Base-by-base conservation (phyloP, 1,140 invertebrate species). In the Geopemphigus sp. region DNA sequence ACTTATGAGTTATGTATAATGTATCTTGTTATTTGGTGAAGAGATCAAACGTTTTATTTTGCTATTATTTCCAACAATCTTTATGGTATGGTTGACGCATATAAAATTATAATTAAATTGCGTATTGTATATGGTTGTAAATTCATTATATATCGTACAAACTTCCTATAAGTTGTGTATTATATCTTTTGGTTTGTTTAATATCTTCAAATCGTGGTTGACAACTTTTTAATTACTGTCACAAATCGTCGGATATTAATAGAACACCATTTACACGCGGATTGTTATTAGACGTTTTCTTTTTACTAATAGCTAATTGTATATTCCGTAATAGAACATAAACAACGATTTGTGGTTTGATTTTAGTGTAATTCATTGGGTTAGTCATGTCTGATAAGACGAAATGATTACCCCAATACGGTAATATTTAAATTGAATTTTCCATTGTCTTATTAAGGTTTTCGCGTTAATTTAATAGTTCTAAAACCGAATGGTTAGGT, bases 391-490 rank as follows among this genome's bases (percentile, higher is more conserved):
- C 50, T 22, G 66, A 68, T 68, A 26, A 47, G 39, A 50, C 5
- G 6, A 8, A 50, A 68, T 11, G 12, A 68, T 50, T 68, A 22
- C 12, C 22, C 26, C 15, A 17, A 19, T 68, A 50, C 50, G 45
- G 17, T 47, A 68, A 68, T 68, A 50, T 68, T 68, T 22, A 50
- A 68, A 68, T 68, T 68, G 39, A 68, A 68, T 47, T 47, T 24
- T 26, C 22, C 5, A 68, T 68, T 68, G 39, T 68, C 47, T 68
- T 15, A 5, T 11, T 50, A 14, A 50, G 6, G 39, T 68, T 68
- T 50, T 15, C 26, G 45, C 11, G 19, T 6, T 14, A 14, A 50
- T 68, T 68, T 22, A 68, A 68, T 68, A 50, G 45, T 50, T 22
- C 15, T 68, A n/a, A 24, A 26, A 26, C 39, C 24, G 22, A 5